These are phyloP conservation scores for Dynastes tityus DNA, from an alignment of 2,888 invertebrate genomes.

Conservation along the genomic window DNA sequence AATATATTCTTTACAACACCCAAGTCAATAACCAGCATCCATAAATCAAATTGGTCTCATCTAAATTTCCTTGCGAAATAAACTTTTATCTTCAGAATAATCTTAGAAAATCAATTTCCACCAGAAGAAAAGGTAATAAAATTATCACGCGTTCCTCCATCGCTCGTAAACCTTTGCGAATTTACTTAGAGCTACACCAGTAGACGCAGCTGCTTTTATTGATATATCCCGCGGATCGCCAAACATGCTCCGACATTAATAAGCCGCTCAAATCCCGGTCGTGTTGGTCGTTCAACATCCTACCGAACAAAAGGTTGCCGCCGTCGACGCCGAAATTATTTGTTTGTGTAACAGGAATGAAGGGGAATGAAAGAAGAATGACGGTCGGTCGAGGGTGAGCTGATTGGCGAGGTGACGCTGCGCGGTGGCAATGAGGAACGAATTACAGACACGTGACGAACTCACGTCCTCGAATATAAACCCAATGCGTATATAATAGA, in stretches of 20 bases:
- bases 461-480: conserved; percentile 1
- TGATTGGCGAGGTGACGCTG: neutral
- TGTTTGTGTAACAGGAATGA: conserved; percentile 29
- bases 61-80: no score
- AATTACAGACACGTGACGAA: conserved; percentile 36
- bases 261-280: conserved; percentile 2
- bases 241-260: conserved; percentile 20
- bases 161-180: conserved; percentile 12
- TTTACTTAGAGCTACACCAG: neutral
- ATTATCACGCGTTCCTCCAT: neutral
- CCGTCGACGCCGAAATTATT: conserved; percentile 2
- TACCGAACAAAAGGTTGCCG: conserved; percentile 15
- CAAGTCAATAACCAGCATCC: no score
- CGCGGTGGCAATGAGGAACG: conserved; percentile 33
- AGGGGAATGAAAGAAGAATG: neutral
- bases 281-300: neutral
- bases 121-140: neutral
- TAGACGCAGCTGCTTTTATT: conserved; percentile 10
- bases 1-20: no score
- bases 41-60: no score
- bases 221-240: conserved; percentile 1
- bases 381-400: neutral
- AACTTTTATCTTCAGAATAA: neutral
- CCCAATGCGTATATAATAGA: conserved; percentile 36
- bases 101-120: neutral